Evolutionary conservation across 2,797 vertebrate genomes (phyloP).

Genomic region (Gallinago stenura): DNA sequence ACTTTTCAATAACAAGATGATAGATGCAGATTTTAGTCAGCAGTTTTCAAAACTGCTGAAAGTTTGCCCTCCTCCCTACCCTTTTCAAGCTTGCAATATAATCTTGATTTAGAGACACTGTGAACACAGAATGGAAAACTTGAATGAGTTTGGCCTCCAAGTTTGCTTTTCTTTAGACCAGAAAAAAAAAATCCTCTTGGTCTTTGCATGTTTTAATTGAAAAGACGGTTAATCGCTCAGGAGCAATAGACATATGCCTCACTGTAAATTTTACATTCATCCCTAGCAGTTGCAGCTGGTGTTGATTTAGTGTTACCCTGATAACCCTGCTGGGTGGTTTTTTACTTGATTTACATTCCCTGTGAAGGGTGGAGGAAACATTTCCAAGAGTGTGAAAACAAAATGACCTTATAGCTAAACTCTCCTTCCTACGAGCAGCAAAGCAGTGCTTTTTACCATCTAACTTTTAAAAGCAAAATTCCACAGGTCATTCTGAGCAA

Average conservation of each 20-base stretch:
- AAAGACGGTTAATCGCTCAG: conserved; percentile 10
- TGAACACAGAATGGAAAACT: conserved; percentile 1
- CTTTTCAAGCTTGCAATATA: background rate
- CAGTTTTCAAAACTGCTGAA: conserved; percentile 30
- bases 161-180: background rate
- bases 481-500: background rate
- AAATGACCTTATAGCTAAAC: conserved; percentile 63
- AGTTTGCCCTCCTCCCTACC: conserved; percentile 17
- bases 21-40: conserved; percentile 60
- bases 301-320: conserved; percentile 69
- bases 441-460: background rate
- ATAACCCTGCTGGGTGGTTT: conserved; percentile 68
- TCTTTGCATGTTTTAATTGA: conserved; percentile 41
- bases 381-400: conserved; percentile 56
- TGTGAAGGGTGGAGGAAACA: conserved; percentile 47
- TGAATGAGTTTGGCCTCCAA: background rate
- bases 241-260: conserved; percentile 42
- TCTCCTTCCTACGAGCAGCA: background rate
- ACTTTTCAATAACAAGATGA: conserved; percentile 60
- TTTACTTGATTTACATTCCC: conserved; percentile 64
- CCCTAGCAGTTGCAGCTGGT: conserved; percentile 44
- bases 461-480: conserved; percentile 40
- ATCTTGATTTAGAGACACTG: background rate
- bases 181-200: background rate
- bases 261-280: conserved; percentile 51